A percentile compares a stretch with the other conserved stretches of the same genome.
Conservation (phyloP, 2,113 vertebrate genomes). For the Hemiscyllium ocellatum region DNA sequence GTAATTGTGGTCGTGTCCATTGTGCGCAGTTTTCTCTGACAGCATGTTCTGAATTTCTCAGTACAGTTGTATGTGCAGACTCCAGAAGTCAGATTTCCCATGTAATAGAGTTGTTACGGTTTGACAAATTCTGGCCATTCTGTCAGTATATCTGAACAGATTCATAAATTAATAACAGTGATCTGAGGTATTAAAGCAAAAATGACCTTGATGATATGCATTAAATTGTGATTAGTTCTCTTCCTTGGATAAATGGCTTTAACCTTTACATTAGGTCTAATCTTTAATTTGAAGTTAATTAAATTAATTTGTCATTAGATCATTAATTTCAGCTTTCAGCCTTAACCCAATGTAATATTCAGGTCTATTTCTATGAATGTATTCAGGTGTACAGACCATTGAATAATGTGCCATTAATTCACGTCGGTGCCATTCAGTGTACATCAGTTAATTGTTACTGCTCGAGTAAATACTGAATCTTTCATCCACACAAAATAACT, state of each 20-base stretch:
- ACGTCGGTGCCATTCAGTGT: neutral
- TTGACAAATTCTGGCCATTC: neutral
- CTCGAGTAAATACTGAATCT: neutral
- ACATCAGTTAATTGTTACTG: neutral
- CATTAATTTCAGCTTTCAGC: slow-evolving; percentile 21
- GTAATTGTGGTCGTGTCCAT: neutral
- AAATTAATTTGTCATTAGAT: slow-evolving; percentile 33
- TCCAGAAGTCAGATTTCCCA: neutral
- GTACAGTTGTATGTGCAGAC: neutral
- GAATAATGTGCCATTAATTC: neutral
- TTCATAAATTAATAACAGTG: slow-evolving; percentile 31
- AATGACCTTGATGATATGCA: slow-evolving; percentile 26
- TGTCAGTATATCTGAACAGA: neutral
- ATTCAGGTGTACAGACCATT: neutral
- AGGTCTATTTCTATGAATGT: slow-evolving; percentile 14
- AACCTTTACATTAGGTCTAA: slow-evolving; percentile 21
- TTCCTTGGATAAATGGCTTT: slow-evolving; percentile 33
- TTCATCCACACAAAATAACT: neutral
- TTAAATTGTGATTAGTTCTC: slow-evolving; percentile 34
- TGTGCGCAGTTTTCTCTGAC: neutral
- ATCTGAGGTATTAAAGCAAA: slow-evolving; percentile 11
- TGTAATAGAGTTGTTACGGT: neutral
- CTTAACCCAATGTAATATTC: slow-evolving; percentile 2
- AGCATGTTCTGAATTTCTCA: neutral
- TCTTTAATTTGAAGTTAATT: slow-evolving; percentile 37